Base-by-base conservation (phyloP, 2,113 vertebrate species). In the Cygnus buccinator region DNA sequence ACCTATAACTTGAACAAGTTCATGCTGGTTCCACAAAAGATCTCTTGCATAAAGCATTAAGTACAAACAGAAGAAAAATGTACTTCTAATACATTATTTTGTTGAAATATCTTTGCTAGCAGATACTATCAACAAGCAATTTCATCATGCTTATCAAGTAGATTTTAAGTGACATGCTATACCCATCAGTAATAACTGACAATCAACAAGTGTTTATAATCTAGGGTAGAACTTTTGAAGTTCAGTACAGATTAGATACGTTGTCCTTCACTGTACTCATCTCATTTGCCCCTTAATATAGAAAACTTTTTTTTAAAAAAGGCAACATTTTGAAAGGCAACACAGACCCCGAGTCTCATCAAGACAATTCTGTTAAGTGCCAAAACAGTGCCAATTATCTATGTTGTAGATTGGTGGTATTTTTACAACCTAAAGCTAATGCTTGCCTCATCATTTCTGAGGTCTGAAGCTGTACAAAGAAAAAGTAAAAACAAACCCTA, bases 61-160 rank as follows among this genome's bases (percentile, higher is more conserved):
- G 6, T 10, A 71, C 3, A 59, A 82, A n/a, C 10, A 71, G 11
- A 55, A n/a, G 35, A 55, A n/a, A 18, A 0, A 37, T 0, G 1
- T 18, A 25, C 11, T 84, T 83, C 18, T 70, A 26, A 39, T 25
- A 3, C 6, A 44, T 44, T n/a, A 18, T 3, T 39, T 82, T 17
- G 15, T 5, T 55, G 20, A 77, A 86, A 81, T 33, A 4, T 2
- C 33, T 74, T 87, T 73, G 13, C 9, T 29, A 25, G 13, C 35
- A 14, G 7, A 13, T 16, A 11, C 3, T 20, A 31, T 4, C 8
- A 79, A 44, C 11, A 68, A 68, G 26, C 4, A 73, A 25, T 55
- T 71, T 61, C 37, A 43, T 55, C 16, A 50, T 25, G 39, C 4
- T 65, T 9, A 31, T 39, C 31, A 55, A 13, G 21, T 0, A 63